These are phyloP conservation scores for Choristoneura rosaceana DNA, from an alignment of 2,888 invertebrate species.

Conservation along the genomic window DNA sequence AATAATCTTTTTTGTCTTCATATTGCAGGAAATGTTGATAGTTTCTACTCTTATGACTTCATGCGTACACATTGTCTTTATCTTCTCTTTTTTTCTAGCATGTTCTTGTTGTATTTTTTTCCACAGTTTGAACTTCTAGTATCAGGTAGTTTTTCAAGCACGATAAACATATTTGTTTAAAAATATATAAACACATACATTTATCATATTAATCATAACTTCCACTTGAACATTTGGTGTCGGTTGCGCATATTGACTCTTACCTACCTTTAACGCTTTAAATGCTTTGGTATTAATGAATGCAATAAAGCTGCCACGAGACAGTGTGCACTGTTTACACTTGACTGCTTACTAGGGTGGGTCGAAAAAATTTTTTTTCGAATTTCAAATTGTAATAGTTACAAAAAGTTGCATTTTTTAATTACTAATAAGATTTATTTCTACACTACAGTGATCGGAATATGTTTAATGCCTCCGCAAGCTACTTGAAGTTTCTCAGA, in stretches of 20 bases:
- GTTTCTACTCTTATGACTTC: constrained; percentile 80
- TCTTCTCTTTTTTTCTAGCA: constrained; percentile 79
- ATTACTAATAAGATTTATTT: too few species aligned
- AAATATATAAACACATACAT: constrained; percentile 56
- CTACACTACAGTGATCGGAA: too few species aligned
- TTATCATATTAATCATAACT: constrained; percentile 61
- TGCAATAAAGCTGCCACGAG: constrained; percentile 83
- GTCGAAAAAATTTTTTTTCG: too few species aligned
- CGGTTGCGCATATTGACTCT: constrained; percentile 62
- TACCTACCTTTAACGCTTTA: constrained; percentile 65
- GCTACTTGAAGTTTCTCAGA: too few species aligned
- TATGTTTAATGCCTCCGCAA: too few species aligned
- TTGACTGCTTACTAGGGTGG: constrained; percentile 67
- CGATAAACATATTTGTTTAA: constrained; percentile 73
- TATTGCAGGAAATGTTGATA: constrained; percentile 85
- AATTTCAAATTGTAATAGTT: too few species aligned
- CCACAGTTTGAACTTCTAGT: constrained; percentile 79
- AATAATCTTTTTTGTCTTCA: constrained; percentile 83
- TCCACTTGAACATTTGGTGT: constrained; percentile 69
- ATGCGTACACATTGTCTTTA: constrained; percentile 76
- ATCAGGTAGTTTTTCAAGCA: constrained; percentile 79
- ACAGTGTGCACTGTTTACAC: constrained; percentile 75
- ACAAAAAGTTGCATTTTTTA: too few species aligned
- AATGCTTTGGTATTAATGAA: constrained; percentile 68
- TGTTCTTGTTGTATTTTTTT: constrained; percentile 76